Conservation (phyloP, 2,113 vertebrate genomes). For the Podarcis raffonei region DNA sequence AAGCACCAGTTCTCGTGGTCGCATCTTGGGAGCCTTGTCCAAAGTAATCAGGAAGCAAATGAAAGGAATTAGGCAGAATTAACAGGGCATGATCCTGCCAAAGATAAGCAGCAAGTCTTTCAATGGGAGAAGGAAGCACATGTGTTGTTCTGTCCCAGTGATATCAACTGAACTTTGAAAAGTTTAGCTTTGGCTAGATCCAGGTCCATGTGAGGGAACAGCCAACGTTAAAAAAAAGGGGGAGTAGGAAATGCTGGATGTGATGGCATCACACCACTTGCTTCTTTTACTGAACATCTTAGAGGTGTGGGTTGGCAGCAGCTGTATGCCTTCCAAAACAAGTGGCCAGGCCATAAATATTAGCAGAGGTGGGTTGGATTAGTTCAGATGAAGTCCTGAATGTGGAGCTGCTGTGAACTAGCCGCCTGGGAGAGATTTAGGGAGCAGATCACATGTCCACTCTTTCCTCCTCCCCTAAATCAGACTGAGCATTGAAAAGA, state of each 20-base stretch:
- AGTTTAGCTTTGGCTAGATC: neutral
- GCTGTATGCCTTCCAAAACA: neutral
- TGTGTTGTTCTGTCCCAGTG: no score
- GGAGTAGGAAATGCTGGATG: neutral
- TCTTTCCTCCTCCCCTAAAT: neutral
- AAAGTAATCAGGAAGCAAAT: neutral
- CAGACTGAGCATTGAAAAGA: neutral
- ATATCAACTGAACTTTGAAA: neutral
- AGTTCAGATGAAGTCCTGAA: neutral
- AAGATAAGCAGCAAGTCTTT: neutral
- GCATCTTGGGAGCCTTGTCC: neutral
- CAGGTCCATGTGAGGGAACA: neutral
- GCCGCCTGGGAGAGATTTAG: neutral
- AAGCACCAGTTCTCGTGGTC: neutral
- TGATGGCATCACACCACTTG: neutral
- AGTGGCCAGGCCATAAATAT: neutral
- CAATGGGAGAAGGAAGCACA: neutral
- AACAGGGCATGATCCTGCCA: neutral
- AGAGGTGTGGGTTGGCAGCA: neutral
- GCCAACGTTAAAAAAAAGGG: neutral
- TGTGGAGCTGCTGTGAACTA: neutral
- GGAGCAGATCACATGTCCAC: neutral
- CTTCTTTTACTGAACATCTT: neutral
- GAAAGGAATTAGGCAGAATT: neutral
- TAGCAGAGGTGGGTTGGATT: neutral